A percentile compares a stretch with the other conserved stretches of the same genome.
Conservation (phyloP, 2,113 vertebrate species). For the Pelodiscus sinensis region DNA sequence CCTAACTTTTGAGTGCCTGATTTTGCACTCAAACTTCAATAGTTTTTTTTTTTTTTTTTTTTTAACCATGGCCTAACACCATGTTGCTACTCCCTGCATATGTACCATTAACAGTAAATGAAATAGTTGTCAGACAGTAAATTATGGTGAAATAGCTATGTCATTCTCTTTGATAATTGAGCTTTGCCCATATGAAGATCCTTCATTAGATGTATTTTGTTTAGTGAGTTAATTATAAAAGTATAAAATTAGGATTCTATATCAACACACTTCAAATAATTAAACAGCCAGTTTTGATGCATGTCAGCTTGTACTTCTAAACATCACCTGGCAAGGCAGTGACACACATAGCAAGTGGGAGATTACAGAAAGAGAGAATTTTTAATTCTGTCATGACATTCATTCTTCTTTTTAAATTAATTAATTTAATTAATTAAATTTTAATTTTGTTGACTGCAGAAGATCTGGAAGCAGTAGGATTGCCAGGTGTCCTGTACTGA, state of each 20-base stretch:
- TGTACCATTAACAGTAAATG: not conserved
- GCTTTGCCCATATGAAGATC: conserved; percentile 9
- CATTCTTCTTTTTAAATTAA: not conserved
- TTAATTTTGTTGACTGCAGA: conserved; percentile 12
- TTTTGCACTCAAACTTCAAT: not conserved
- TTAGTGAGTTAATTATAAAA: conserved; percentile 15
- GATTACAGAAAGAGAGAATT: conserved; percentile 17
- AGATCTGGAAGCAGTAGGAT: conserved; percentile 20
- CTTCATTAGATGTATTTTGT: conserved; percentile 1
- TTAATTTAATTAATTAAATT: no score
- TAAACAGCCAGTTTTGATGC: not conserved
- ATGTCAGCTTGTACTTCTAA: conserved; percentile 10
- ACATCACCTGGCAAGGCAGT: not conserved
- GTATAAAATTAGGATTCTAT: not conserved
- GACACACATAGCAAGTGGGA: not conserved
- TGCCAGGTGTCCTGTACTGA: no score
- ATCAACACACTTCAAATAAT: not conserved
- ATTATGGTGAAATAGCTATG: conserved; percentile 41
- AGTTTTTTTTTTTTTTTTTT: not conserved
- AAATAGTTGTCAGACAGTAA: conserved; percentile 17
- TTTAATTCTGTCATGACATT: conserved; percentile 26
- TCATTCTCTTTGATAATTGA: conserved; percentile 14
- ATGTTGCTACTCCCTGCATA: not conserved
- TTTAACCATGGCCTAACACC: not conserved
- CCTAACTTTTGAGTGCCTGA: not conserved